Base-by-base conservation (phyloP, 2,888 invertebrate genomes). In the Xestia c-nigrum region DNA sequence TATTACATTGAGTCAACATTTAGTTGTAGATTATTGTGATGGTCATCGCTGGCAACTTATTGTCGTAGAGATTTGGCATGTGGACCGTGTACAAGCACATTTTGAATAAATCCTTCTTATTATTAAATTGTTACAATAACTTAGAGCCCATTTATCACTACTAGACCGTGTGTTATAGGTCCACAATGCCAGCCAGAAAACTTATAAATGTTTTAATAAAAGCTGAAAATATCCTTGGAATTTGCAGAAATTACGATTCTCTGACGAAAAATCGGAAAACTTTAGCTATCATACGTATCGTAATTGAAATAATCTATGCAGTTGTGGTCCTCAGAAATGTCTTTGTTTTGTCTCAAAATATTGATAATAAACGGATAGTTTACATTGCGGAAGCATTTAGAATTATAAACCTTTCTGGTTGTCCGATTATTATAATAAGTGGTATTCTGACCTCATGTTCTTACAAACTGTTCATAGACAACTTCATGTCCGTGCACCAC, bases 161-260 rank as follows among this genome's bases (percentile, higher is more conserved):
- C 63, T n/a, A n/a, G 1, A 59, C 6, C 6, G 24, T 14, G 16
- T 7, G 21, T 31, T 9, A 6, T 1, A 16, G 43, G 50, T 43
- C 7, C 52, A 50, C 24, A 52, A 80, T 80, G 80, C 31, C 43
- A 12, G 14, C 50, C 38, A 21, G 16, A 40, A n/a, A 40, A 47
- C 14, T 14, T 16, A 24, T 78, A n/a, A 78, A 72, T 9, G 55
- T 61, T 7, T 31, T 80, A 61, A 61, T 31, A 12, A 80, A 61
- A 80, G 19, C 31, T 5, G 78, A 78, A 52, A 72, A 31, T 12
- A 2, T 61, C 10, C 1, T 72, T 1, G 80, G 73, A 5, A 80
- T 80, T 21, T 55, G 2, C 47, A 80, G 73, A 80, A 80, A 78
- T 67, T 80, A 72, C 47, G 50, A 6, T 21, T 61, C 5, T n/a